A percentile compares a stretch with the other conserved stretches of the same genome.
Evolutionary conservation across 1,140 invertebrate genomes (phyloP).

Genomic region (Paraescarpia echinospica): DNA sequence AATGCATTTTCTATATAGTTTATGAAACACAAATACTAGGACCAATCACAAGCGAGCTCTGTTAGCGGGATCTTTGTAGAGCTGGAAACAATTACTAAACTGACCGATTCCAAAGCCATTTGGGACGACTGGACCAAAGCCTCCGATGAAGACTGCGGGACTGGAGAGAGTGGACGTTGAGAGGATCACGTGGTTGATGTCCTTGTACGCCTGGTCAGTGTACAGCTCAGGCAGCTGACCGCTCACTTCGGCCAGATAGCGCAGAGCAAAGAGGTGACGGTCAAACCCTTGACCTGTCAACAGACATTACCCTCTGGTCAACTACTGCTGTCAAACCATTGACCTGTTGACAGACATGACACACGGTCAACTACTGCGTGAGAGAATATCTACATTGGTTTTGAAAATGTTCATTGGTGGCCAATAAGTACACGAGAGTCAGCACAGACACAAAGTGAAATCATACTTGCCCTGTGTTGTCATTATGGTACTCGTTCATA

Average conservation of each 20-base stretch:
- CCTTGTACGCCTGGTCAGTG: slow-evolving; percentile 76
- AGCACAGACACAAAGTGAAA: too few relatives aligned
- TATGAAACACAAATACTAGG: neutral
- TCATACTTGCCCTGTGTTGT: too few relatives aligned
- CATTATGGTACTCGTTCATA: too few relatives aligned
- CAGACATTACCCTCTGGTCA: neutral
- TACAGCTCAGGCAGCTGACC: slow-evolving; percentile 69
- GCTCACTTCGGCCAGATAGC: slow-evolving; percentile 65
- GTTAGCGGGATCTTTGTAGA: neutral
- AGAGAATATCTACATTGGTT: neutral
- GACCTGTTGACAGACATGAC: slow-evolving; percentile 60
- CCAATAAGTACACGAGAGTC: too few relatives aligned
- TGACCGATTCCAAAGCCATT: slow-evolving; percentile 87
- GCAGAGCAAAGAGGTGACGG: slow-evolving; percentile 88
- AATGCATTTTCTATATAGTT: neutral
- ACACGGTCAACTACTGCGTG: neutral
- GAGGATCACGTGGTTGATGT: slow-evolving; percentile 87
- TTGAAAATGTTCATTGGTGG: too few relatives aligned
- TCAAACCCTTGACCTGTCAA: slow-evolving; percentile 87
- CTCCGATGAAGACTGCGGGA: slow-evolving; percentile 82
- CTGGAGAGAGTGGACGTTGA: slow-evolving; percentile 93
- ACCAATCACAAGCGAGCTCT: neutral
- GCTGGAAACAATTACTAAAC: slow-evolving; percentile 3
- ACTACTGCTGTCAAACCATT: slow-evolving; percentile 81
- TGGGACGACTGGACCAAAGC: slow-evolving; percentile 88